phyloP scores from a whole-genome alignment of 1,140 invertebrate species.

The Aporrectodea caliginosa region DNA sequence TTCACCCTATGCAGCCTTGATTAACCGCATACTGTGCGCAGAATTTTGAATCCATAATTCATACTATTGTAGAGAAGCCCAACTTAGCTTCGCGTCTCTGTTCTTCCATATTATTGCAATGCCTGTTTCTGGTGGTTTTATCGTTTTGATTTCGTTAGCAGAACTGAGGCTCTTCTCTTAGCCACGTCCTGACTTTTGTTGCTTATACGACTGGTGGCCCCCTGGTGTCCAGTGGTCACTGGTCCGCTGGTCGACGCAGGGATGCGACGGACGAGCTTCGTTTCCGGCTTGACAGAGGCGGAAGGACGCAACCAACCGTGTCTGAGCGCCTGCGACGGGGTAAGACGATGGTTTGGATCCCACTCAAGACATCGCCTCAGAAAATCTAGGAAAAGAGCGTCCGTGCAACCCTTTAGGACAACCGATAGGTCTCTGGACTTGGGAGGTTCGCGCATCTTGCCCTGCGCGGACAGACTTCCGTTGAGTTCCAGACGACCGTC shows the following conservation, averaged over 20 bases:
- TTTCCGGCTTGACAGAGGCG: conserved; percentile 64
- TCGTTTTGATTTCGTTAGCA: not conserved
- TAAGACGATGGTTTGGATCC: conserved; percentile 89
- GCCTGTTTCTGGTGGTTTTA: no score
- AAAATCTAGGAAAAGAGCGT: conserved; percentile 93
- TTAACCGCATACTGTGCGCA: no score
- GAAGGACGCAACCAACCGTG: conserved; percentile 90
- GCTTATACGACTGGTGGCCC: not conserved
- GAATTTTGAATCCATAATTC: no score
- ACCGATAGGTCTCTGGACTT: conserved; percentile 81
- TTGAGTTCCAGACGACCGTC: conserved; percentile 80
- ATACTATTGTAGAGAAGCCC: no score
- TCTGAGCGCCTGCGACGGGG: conserved; percentile 80
- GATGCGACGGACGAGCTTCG: not conserved
- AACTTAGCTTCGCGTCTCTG: no score
- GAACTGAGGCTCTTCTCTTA: not conserved
- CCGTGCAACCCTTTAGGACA: conserved; percentile 89
- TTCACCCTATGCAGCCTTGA: no score
- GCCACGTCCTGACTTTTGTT: not conserved
- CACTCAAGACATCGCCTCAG: conserved; percentile 89
- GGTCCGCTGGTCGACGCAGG: not conserved
- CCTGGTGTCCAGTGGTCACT: not conserved
- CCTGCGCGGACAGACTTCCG: conserved; percentile 82
- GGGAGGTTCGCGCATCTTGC: conserved; percentile 88
- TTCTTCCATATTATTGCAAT: no score